Base-by-base conservation (phyloP, 35 echinoderm and acorn worm genomes). In the Apostichopus parvimensis region DNA sequence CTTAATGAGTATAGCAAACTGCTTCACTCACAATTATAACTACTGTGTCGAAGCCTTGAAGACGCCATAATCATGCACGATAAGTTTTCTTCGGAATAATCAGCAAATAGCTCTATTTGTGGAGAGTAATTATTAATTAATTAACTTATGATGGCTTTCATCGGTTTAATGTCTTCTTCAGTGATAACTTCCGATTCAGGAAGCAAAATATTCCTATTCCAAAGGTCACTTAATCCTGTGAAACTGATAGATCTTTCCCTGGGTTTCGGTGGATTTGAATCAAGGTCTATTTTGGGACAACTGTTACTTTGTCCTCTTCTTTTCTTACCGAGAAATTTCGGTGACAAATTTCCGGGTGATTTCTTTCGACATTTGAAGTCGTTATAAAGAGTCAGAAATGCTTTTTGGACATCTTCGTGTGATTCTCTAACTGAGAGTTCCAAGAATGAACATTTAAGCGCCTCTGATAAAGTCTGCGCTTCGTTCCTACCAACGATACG, bases 341-440 rank as follows among this genome's bases (percentile, higher is more conserved):
- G 91, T 25, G 90, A 86, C 22, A 88, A 94, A 17, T 84, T 87
- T 5, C 24, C 57, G 5, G 90, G 24, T 1, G 65, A 80, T 53
- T 86, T 90, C 88, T 96, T 96, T 9, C 87, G 56, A 23, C 88
- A 57, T 58, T 94, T 96, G 59, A 90, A 83, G 10, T 99, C 95
- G 59, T 62, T 93, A 77, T 93, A 96, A 17, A 99, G 84, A 20
- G 87, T 95, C 45, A 93, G 79, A 72, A 99, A 99, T 13, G 93
- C 97, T 9, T 25, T 58, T 8, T 90, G 45, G 4, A 95, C 97
- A 58, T 96, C 97, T 11, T 99, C 97, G 72, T 88, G 91, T 0
- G 93, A 94, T 56, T 99, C 97, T 53, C 93, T 77, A 0, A 96
- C 95, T 0, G 97, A 96, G 54, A 99, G 23, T 85, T 99, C 97